Conservation (phyloP, 1,140 invertebrate species). For the Pectinophora gossypiella region DNA sequence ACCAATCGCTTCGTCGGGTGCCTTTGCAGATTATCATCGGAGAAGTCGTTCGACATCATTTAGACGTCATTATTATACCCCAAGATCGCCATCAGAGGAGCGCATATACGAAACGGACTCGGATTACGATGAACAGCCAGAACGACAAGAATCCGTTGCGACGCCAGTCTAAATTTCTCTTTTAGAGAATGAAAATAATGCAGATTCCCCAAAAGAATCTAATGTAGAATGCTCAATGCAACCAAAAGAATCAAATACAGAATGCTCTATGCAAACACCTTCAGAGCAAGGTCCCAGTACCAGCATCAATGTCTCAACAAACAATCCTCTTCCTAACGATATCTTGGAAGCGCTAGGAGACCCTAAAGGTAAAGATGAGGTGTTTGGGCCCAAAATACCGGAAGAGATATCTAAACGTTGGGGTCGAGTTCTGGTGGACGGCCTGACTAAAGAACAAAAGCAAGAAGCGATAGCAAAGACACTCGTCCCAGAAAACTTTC, state of each 20-base stretch:
- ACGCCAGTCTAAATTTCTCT: background rate
- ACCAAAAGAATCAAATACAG: too few relatives aligned
- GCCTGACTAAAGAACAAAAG: slow-evolving; percentile 6
- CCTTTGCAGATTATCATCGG: background rate
- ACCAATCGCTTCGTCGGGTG: background rate
- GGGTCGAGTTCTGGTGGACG: slow-evolving; percentile 7
- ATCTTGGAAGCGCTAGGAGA: slow-evolving; percentile 8
- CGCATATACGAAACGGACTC: background rate
- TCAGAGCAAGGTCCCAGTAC: background rate
- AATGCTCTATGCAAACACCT: background rate
- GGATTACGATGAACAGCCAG: background rate
- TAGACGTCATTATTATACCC: background rate
- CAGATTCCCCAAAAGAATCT: background rate
- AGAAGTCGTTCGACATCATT: background rate
- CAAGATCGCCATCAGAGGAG: background rate
- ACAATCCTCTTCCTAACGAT: background rate
- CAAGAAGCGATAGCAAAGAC: slow-evolving; percentile 1
- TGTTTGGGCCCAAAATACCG: slow-evolving; percentile 6
- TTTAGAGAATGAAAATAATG: background rate
- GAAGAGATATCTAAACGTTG: slow-evolving; percentile 12
- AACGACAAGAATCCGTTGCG: background rate
- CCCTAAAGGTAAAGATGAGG: slow-evolving; percentile 5
- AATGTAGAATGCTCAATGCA: too few relatives aligned
- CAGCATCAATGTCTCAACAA: background rate
- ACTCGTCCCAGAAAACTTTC: slow-evolving; percentile 9